Percentiles rank a stretch among this genome's conserved stretches.
Evolutionary conservation across 1,140 invertebrate species (phyloP).

Genomic region (Nomia melanderi): DNA sequence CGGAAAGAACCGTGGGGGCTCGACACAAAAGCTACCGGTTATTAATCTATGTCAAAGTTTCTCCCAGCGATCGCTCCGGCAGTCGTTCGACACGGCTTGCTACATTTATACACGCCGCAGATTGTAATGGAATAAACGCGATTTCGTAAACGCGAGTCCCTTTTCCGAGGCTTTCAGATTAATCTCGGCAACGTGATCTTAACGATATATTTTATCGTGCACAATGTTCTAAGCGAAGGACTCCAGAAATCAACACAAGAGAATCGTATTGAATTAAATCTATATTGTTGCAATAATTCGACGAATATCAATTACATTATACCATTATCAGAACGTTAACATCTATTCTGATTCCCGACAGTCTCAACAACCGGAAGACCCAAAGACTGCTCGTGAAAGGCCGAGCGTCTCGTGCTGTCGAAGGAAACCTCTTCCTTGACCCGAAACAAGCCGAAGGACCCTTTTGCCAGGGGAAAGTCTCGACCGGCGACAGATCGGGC

Average conservation of each 20-base stretch:
- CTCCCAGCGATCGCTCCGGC: neutral
- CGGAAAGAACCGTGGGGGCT: conserved; percentile 10
- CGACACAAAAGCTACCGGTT: conserved; percentile 40
- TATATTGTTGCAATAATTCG: too few relatives aligned
- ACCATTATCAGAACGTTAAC: too few relatives aligned
- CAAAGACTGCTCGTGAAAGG: neutral
- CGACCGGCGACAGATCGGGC: conserved; percentile 9
- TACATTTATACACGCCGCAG: neutral
- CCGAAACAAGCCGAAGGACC: conserved; percentile 3
- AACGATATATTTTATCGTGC: too few relatives aligned
- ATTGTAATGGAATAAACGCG: conserved; percentile 11
- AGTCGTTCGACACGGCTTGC: too few relatives aligned
- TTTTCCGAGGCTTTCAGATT: too few relatives aligned
- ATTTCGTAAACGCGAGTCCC: conserved; percentile 3
- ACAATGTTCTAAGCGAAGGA: too few relatives aligned
- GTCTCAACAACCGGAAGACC: neutral
- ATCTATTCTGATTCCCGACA: neutral
- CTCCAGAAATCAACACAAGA: too few relatives aligned
- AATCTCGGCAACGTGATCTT: too few relatives aligned
- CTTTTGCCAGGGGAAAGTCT: conserved; percentile 2
- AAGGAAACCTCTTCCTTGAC: too few relatives aligned
- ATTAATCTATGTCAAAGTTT: conserved; percentile 56
- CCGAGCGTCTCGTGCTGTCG: neutral
- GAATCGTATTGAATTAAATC: too few relatives aligned
- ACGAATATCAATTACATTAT: too few relatives aligned